Percentiles rank a stretch among this genome's conserved stretches.
Evolutionary conservation across 2,888 invertebrate genomes (phyloP).

Genomic region (Patella depressa): DNA sequence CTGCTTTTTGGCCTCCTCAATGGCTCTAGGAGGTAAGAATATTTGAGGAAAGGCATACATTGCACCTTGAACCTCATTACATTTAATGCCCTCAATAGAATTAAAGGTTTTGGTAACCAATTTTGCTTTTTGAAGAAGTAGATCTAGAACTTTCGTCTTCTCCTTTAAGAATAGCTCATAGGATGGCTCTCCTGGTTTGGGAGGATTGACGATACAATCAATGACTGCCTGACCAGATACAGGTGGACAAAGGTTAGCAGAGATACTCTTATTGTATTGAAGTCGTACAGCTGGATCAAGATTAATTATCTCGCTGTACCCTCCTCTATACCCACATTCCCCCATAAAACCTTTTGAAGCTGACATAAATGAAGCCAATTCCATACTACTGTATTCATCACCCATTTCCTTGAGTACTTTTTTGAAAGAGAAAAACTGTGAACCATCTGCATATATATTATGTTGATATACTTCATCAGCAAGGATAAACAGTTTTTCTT

Average conservation of each 20-base stretch:
- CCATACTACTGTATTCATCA: conserved; percentile 84
- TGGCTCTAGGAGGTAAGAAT: conserved; percentile 84
- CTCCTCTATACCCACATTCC: conserved; percentile 93
- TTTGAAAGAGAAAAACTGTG: conserved; percentile 94
- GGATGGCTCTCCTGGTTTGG: conserved; percentile 86
- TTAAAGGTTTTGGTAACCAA: conserved; percentile 92
- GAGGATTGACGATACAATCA: conserved; percentile 92
- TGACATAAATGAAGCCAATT: conserved; percentile 96
- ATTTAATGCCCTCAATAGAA: conserved; percentile 88
- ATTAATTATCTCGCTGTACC: conserved; percentile 93
- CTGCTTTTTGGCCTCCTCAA: conserved; percentile 82
- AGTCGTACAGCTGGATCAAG: conserved; percentile 84
- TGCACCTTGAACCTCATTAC: conserved; percentile 90
- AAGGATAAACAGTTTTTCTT: conserved; percentile 84
- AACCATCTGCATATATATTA: conserved; percentile 92
- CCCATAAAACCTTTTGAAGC: conserved; percentile 88
- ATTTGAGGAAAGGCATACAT: conserved; percentile 98
- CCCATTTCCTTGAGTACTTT: conserved; percentile 93
- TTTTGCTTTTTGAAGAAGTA: conserved; percentile 84
- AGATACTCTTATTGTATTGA: conserved; percentile 76
- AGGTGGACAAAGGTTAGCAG: conserved; percentile 94
- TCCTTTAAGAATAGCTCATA: conserved; percentile 74
- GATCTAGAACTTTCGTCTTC: conserved; percentile 80
- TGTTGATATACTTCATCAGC: conserved; percentile 86
- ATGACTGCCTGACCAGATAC: conserved; percentile 88